A percentile compares a stretch with the other conserved stretches of the same genome.
Conservation (phyloP, 2,113 vertebrate species). For the Cebus imitator region DNA sequence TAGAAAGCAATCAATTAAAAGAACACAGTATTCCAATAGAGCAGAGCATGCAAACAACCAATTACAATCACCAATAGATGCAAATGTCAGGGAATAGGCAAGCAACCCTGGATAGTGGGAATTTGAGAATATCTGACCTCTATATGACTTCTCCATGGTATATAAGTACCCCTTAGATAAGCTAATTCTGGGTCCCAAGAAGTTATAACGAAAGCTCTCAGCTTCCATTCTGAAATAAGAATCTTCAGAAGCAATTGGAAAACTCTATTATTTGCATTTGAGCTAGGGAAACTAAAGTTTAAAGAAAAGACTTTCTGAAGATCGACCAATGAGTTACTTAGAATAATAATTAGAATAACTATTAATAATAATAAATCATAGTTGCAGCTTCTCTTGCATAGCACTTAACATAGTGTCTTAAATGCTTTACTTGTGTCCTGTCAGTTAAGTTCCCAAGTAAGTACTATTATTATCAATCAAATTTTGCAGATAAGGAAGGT, state of each 20-base stretch:
- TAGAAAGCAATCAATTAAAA: not conserved
- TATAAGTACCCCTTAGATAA: not conserved
- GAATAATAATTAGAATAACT: not conserved
- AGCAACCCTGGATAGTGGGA: not conserved
- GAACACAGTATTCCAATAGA: conserved; percentile 4
- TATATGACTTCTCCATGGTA: not conserved
- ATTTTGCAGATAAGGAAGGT: not conserved
- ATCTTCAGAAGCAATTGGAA: not conserved
- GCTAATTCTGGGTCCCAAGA: not conserved
- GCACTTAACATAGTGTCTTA: not conserved
- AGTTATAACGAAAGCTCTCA: not conserved
- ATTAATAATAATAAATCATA: not conserved
- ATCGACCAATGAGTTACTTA: not conserved
- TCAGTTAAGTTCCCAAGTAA: not conserved
- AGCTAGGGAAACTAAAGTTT: not conserved
- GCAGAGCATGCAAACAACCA: not conserved
- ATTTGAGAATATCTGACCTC: not conserved
- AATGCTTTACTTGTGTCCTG: not conserved
- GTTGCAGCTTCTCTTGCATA: not conserved
- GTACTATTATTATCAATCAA: not conserved
- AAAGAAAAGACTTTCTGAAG: not conserved
- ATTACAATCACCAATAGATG: not conserved
- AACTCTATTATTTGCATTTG: not conserved
- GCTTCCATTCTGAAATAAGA: not conserved
- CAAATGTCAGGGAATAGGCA: not conserved